A percentile compares a stretch with the other conserved stretches of the same genome.
phyloP scores from a whole-genome alignment of 2,797 vertebrate genomes.

The Oreochromis mossambicus region DNA sequence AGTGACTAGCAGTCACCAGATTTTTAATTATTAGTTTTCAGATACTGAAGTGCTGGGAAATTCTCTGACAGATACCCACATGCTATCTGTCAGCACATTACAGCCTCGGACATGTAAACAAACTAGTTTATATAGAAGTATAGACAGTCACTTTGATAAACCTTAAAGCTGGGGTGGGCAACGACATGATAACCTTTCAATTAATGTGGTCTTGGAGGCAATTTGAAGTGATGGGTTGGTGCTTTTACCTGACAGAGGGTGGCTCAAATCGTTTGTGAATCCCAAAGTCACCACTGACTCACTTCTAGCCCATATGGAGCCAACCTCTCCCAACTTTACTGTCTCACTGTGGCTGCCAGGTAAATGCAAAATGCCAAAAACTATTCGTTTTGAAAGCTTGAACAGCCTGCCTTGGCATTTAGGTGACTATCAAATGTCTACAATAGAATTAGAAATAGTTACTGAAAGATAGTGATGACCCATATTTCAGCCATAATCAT shows the following conservation, averaged over 20 bases:
- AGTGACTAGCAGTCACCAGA: background rate
- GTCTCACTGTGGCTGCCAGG: background rate
- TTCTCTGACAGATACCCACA: background rate
- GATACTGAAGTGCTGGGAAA: background rate
- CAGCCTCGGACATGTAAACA: background rate
- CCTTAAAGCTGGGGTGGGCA: background rate
- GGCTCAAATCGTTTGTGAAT: background rate
- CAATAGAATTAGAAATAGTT: background rate
- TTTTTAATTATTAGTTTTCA: background rate
- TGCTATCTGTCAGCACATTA: background rate
- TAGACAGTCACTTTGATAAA: background rate
- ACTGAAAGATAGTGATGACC: background rate
- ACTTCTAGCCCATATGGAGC: background rate
- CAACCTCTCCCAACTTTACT: background rate
- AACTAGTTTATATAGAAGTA: background rate
- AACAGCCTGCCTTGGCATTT: background rate
- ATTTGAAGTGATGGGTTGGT: background rate
- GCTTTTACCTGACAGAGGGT: background rate
- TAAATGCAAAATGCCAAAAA: background rate
- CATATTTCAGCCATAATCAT: background rate
- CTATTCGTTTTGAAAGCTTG: background rate
- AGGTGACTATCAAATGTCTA: background rate
- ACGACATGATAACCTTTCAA: background rate
- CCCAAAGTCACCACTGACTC: background rate
- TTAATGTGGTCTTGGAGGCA: background rate